phyloP scores from a whole-genome alignment of 2,113 vertebrate genomes.

The Oceanites oceanicus region DNA sequence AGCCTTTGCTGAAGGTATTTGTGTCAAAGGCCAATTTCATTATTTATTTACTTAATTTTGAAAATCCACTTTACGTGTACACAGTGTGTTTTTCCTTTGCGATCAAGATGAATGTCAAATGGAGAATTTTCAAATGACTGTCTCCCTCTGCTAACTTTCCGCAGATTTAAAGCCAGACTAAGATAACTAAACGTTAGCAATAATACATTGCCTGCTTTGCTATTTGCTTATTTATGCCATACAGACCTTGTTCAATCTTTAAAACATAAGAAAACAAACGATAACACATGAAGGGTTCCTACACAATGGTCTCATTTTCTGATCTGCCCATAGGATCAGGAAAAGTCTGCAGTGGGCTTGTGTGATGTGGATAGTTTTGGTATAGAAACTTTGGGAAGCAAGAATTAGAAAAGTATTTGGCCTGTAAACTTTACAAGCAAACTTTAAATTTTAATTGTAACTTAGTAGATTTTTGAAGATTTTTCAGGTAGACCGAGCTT shows the following conservation, averaged over 20 bases:
- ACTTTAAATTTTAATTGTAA: background rate
- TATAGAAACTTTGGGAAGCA: background rate
- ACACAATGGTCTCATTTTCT: slow-evolving; percentile 27
- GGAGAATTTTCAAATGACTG: background rate
- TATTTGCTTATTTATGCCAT: background rate
- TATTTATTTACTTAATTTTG: background rate
- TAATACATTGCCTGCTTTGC: background rate
- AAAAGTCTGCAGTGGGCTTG: background rate
- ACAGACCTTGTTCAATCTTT: background rate
- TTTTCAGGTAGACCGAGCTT: background rate
- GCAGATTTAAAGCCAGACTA: background rate
- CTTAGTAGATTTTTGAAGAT: background rate
- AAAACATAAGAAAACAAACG: background rate
- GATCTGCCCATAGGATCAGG: background rate
- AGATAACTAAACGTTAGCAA: background rate
- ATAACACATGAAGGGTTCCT: background rate
- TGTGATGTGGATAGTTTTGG: background rate
- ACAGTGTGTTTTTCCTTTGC: background rate
- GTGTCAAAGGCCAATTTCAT: background rate
- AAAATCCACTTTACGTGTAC: background rate
- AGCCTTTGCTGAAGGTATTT: background rate
- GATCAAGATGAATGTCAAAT: background rate
- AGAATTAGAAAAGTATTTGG: background rate
- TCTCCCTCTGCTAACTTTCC: background rate
- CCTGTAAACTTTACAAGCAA: background rate